Percentiles rank a stretch among this genome's conserved stretches.
These are phyloP conservation scores for Sebastolobus alascanus DNA, from an alignment of 2,797 vertebrate species.

Conservation along the genomic window DNA sequence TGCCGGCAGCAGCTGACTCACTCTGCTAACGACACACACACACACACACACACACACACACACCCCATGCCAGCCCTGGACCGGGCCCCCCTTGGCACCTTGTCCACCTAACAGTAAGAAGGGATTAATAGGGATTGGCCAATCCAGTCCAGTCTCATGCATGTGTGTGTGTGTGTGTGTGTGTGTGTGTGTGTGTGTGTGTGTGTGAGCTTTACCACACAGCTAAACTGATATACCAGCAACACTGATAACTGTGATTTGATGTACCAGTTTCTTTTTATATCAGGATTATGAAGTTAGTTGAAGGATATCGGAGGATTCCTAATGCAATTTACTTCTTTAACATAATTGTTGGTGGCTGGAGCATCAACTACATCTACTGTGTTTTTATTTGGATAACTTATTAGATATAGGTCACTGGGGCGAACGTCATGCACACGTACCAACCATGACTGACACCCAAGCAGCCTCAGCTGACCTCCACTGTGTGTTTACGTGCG, in stretches of 20 bases:
- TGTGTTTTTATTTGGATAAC: neutral
- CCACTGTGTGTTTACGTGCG: neutral
- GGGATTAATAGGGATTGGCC: constrained; percentile 82
- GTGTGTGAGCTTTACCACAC: constrained; percentile 72
- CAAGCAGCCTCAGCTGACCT: constrained; percentile 27
- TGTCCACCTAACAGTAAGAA: constrained; percentile 72
- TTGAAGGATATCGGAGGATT: neutral
- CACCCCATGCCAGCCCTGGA: constrained; percentile 58
- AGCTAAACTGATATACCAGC: constrained; percentile 60
- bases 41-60: no score
- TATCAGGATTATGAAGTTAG: neutral
- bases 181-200: no score
- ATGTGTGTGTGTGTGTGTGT: constrained; percentile 65
- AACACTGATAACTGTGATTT: constrained; percentile 53
- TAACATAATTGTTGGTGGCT: neutral
- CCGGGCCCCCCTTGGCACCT: constrained; percentile 67
- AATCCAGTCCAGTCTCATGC: constrained; percentile 72
- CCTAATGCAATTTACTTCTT: neutral
- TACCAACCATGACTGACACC: neutral
- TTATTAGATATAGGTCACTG: neutral
- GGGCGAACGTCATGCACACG: neutral
- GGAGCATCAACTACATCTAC: neutral
- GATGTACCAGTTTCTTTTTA: constrained; percentile 24
- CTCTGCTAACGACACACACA: constrained; percentile 45
- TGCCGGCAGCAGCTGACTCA: constrained; percentile 74